These are phyloP conservation scores for Scophthalmus maximus DNA, from an alignment of 2,113 vertebrate species.

Conservation along the genomic window DNA sequence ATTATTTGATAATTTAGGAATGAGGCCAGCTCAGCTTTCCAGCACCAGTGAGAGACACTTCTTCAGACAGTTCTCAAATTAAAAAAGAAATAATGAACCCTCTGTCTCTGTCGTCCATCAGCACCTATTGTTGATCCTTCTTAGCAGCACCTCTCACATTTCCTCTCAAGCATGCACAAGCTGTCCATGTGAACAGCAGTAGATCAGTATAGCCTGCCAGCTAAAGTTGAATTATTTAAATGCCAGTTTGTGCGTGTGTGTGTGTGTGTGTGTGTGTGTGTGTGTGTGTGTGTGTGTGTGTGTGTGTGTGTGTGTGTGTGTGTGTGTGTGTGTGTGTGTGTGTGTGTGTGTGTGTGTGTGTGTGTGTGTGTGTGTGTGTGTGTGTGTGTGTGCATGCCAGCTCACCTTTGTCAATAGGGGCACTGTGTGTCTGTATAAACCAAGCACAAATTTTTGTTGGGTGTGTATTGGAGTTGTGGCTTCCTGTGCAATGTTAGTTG, in stretches of 20 bases:
- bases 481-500: slow-evolving; percentile 32
- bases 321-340: slow-evolving; percentile 57
- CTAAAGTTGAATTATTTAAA: slow-evolving; percentile 81
- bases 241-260: slow-evolving; percentile 59
- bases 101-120: slow-evolving; percentile 49
- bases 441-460: slow-evolving; percentile 8
- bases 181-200: slow-evolving; percentile 71
- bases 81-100: neutral
- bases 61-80: neutral
- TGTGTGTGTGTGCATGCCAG: slow-evolving; percentile 12
- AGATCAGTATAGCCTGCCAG: slow-evolving; percentile 56
- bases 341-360: slow-evolving; percentile 56
- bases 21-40: too few species aligned
- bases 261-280: slow-evolving; percentile 26
- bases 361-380: too few species aligned
- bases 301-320: slow-evolving; percentile 57
- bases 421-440: slow-evolving; percentile 36
- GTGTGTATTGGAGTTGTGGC: slow-evolving; percentile 37
- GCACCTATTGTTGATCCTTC: slow-evolving; percentile 71
- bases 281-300: slow-evolving; percentile 55
- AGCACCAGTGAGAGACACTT: too few species aligned
- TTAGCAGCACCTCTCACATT: slow-evolving; percentile 78
- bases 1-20: too few species aligned
- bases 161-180: slow-evolving; percentile 77
- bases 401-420: slow-evolving; percentile 40